These are phyloP conservation scores for Eidolon helvum DNA, from an alignment of 2,113 vertebrate genomes.

Conservation along the genomic window DNA sequence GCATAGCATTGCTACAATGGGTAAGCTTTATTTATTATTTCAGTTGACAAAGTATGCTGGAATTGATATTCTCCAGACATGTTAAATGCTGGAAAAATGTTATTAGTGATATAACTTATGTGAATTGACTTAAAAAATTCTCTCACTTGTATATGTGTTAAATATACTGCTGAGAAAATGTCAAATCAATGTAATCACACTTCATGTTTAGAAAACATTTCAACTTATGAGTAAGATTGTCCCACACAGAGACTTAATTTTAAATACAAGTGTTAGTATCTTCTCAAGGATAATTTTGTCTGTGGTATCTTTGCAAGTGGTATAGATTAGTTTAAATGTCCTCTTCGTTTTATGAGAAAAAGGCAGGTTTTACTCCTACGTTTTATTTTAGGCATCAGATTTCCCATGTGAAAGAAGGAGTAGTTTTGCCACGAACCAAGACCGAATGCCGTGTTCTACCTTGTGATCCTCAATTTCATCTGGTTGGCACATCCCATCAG, in stretches of 20 bases:
- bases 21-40: constrained; percentile 51
- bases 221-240: not conserved
- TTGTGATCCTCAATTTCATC: not conserved
- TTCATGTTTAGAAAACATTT: constrained; percentile 64
- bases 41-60: constrained; percentile 52
- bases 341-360: not conserved
- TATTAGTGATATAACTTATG: constrained; percentile 57
- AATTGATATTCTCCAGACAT: constrained; percentile 61
- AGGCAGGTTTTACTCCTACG: not conserved
- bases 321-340: not conserved
- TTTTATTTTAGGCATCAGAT: not conserved
- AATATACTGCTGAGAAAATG: constrained; percentile 55
- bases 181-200: constrained; percentile 59
- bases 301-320: not conserved
- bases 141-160: constrained; percentile 49
- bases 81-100: constrained; percentile 53
- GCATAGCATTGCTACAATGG: not conserved
- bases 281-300: not conserved
- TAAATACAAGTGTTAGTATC: not conserved
- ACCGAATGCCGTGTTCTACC: not conserved
- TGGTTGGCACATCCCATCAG: not conserved
- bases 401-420: not conserved
- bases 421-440: not conserved
- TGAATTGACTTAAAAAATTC: constrained; percentile 45
- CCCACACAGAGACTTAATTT: not conserved